A percentile compares a stretch with the other conserved stretches of the same genome.
Evolutionary conservation across 2,888 invertebrate genomes (phyloP).

Genomic region (Pseudococcus jackbeardsleyi): DNA sequence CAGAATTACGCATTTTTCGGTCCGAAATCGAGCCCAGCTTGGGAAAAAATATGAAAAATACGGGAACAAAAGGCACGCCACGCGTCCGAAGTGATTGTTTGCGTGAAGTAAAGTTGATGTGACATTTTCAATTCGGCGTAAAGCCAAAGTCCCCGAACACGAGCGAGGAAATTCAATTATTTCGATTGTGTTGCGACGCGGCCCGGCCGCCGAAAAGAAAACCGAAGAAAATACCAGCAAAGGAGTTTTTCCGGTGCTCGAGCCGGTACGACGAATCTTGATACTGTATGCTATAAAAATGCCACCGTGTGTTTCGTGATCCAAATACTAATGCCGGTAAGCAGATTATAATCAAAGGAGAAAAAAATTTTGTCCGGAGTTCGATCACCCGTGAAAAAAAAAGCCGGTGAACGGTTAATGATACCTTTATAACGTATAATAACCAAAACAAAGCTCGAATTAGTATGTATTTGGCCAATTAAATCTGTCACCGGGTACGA

Average conservation of each 20-base stretch:
- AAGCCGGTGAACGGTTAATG: neutral
- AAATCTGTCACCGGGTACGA: neutral
- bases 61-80: neutral
- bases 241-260: too few relatives aligned
- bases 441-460: neutral
- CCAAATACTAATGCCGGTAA: too few relatives aligned
- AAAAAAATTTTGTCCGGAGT: neutral
- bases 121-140: conserved; percentile 32
- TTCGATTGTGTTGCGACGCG: neutral
- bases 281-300: too few relatives aligned
- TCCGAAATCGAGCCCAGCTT: neutral
- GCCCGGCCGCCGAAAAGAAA: neutral
- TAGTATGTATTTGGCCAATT: neutral
- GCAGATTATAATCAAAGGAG: too few relatives aligned
- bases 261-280: too few relatives aligned
- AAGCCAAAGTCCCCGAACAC: conserved; percentile 28
- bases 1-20: too few relatives aligned
- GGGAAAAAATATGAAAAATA: conserved; percentile 8
- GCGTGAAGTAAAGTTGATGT: conserved; percentile 19
- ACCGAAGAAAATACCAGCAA: neutral
- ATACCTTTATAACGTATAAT: neutral
- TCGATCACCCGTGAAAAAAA: neutral
- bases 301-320: too few relatives aligned
- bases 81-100: conserved; percentile 22
- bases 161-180: conserved; percentile 13